Conservation (phyloP, 2,888 invertebrate species). For the Drosophila rubida region DNA sequence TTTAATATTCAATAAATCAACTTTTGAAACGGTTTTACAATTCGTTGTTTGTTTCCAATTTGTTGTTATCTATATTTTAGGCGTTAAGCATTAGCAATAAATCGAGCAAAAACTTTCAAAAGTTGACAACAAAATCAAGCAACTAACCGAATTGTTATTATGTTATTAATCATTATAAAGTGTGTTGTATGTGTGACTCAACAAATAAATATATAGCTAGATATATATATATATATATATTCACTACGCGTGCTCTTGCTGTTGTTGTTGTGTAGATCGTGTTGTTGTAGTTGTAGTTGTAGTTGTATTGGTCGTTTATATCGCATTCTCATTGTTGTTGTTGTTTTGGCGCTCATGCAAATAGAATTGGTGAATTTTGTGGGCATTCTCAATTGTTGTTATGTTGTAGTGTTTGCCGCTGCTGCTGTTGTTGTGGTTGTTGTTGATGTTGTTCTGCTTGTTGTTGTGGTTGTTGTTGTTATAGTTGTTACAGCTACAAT, state of each 20-base stretch:
- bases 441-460: conserved; percentile 26
- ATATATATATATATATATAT: conserved; percentile 31
- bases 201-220: conserved; percentile 30
- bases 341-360: conserved; percentile 57
- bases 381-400: conserved; percentile 42
- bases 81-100: not conserved
- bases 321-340: conserved; percentile 7
- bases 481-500: conserved; percentile 37
- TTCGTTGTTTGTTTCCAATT: not conserved
- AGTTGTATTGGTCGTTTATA: conserved; percentile 49
- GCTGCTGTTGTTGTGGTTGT: conserved; percentile 29
- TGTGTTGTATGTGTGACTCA: conserved; percentile 15
- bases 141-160: conserved; percentile 52
- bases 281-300: conserved; percentile 36
- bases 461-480: conserved; percentile 31
- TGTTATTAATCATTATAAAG: conserved; percentile 11
- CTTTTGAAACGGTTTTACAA: conserved; percentile 17
- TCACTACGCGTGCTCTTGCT: conserved; percentile 39
- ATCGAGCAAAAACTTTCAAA: conserved; percentile 20
- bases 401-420: conserved; percentile 29
- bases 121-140: conserved; percentile 30
- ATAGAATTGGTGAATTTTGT: conserved; percentile 34
- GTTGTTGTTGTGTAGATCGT: conserved; percentile 40
- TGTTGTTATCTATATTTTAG: not conserved
- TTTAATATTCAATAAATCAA: conserved; percentile 12